A percentile compares a stretch with the other conserved stretches of the same genome.
phyloP scores from a whole-genome alignment of 2,888 invertebrate species.

The Oscheius sp. region DNA sequence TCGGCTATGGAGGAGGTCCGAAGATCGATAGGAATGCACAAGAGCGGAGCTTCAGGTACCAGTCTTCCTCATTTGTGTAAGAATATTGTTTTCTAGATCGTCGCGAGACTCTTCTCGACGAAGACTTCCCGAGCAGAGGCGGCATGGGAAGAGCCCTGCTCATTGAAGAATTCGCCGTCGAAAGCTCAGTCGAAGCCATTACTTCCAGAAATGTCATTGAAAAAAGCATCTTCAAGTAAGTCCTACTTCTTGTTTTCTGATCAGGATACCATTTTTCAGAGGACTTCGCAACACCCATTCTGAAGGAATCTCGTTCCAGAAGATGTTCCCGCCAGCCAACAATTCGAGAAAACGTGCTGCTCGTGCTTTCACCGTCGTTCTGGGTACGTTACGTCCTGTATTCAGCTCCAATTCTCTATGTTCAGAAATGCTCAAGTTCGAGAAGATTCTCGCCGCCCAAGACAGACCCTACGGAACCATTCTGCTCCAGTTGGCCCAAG shows the following conservation, averaged over 20 bases:
- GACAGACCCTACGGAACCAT: slow-evolving; percentile 14
- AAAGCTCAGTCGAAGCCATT: not conserved
- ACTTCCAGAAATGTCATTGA: not conserved
- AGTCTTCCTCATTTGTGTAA: not conserved
- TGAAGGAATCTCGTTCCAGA: not conserved
- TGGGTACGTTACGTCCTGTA: slow-evolving; percentile 7
- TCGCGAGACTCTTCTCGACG: not conserved
- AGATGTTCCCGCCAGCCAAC: not conserved
- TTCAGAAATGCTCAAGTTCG: slow-evolving; percentile 14
- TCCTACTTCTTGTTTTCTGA: not conserved
- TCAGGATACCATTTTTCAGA: not conserved
- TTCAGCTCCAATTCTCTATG: not conserved
- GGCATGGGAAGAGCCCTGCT: not conserved
- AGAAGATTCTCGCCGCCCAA: not conserved
- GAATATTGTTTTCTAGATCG: not conserved
- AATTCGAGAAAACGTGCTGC: slow-evolving; percentile 5
- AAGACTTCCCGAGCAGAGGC: not conserved
- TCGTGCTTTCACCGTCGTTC: slow-evolving; percentile 12
- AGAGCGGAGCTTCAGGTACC: not conserved
- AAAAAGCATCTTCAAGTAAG: not conserved
- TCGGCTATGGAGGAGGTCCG: slow-evolving; percentile 10
- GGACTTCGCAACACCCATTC: not conserved
- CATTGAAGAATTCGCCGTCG: not conserved
- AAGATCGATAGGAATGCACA: not conserved
- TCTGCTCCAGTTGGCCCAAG: not conserved